Conservation (phyloP, 2,797 vertebrate genomes). For the Acanthiza pusilla region DNA sequence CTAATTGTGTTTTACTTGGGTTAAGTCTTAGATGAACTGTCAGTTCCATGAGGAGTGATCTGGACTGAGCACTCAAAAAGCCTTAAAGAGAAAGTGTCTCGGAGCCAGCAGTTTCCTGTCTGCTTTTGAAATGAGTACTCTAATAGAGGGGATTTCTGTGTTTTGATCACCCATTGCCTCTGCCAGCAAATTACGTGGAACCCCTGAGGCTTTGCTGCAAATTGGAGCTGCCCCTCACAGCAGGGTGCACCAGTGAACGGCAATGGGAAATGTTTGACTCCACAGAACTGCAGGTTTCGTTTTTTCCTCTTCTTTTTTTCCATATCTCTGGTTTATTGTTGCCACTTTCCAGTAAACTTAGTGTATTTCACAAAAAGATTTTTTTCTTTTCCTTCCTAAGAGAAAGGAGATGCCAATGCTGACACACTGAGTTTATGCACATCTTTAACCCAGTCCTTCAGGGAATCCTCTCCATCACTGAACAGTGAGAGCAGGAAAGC, state of each 20-base stretch:
- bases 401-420: neutral
- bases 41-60: neutral
- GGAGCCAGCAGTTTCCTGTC: neutral
- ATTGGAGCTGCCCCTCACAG: neutral
- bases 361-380: neutral
- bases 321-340: neutral
- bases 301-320: neutral
- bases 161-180: neutral
- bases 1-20: neutral
- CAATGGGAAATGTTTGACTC: neutral
- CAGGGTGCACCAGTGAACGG: neutral
- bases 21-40: neutral
- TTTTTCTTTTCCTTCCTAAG: neutral
- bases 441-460: neutral
- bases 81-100: neutral
- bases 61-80: neutral
- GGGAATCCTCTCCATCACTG: neutral
- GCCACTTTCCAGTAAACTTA: neutral
- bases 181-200: neutral
- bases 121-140: neutral
- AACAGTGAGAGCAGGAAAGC: neutral
- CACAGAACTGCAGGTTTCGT: neutral
- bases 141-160: neutral
- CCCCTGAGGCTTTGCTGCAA: neutral
- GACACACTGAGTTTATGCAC: fast-evolving